Evolutionary conservation across 2,797 vertebrate genomes (phyloP), one percentile per base, ranked within the genome.

Genomic region (Aselliscus stoliczkanus): DNA sequence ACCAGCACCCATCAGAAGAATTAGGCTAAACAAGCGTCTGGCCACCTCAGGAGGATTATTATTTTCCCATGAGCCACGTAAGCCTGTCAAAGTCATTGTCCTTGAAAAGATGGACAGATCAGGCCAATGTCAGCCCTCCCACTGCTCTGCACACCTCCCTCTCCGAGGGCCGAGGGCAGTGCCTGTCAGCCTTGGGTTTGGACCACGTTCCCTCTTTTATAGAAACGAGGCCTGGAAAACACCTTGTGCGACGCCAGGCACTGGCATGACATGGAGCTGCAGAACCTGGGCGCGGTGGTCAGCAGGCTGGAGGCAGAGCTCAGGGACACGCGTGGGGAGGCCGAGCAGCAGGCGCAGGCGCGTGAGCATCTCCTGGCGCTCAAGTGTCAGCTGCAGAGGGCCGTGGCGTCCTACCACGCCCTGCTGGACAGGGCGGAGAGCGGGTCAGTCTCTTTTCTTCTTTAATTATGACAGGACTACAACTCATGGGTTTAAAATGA

Each of bases 201-300:
- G 80, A 73, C 17, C 0, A 11, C 42, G 29, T 73, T 96, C 14
- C 31, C 94, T 81, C 97, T 70, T 25, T 95, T 97, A 64, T 96
- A 99, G 99, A 99, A 99, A 97, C 99, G 99, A 12, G 99, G 99
- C 69, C 98, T 99, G 98, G 99, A 99, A 97, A 99, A 99, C 96
- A 99, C 99, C 0, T 96, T 99, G 95, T 98, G 98, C 0, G 99
- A 99, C 0, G 99, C 99, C 29, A 99, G 98, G 65, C 99, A 99
- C 97, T 99, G 99, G 99, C 99, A 99, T 0, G 98, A 99, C 91
- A 98, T 99, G 31, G 99, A 99, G 98, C 98, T 99, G 87, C 99
- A 99, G 98, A 99, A 99, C 94, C 98, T 99, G 90, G 99, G 99
- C 62, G 99, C 99, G 0, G 98, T 99, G 90, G 99, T 99, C 42